phyloP scores from a whole-genome alignment of 1,140 invertebrate species.

The Kradibia gibbosae region DNA sequence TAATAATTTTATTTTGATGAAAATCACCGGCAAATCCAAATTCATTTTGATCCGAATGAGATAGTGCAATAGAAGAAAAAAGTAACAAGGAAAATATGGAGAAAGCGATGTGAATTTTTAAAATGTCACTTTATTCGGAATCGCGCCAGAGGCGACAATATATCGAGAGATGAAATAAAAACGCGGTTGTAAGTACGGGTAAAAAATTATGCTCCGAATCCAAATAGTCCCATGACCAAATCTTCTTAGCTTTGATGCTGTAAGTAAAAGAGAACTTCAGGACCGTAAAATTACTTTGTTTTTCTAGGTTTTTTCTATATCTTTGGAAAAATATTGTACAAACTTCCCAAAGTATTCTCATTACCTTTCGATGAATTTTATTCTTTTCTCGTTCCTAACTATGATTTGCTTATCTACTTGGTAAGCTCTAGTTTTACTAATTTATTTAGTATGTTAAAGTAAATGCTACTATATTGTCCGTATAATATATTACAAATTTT shows the following conservation, averaged over 20 bases:
- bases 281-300: slow-evolving; percentile 63
- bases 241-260: slow-evolving; percentile 17
- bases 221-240: slow-evolving; percentile 57
- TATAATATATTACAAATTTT: no score
- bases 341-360: slow-evolving; percentile 5
- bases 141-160: slow-evolving; percentile 9
- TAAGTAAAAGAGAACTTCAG: slow-evolving; percentile 61
- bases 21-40: neutral
- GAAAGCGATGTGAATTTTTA: slow-evolving; percentile 24
- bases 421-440: neutral
- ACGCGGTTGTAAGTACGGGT: slow-evolving; percentile 7
- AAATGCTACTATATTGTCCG: no score
- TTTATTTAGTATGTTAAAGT: neutral
- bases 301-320: slow-evolving; percentile 51
- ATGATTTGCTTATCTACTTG: neutral
- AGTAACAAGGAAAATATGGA: neutral
- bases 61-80: slow-evolving; percentile 26
- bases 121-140: neutral
- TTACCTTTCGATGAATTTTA: slow-evolving; percentile 1
- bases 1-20: no score
- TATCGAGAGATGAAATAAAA: neutral
- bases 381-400: neutral
- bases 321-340: slow-evolving; percentile 21
- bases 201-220: slow-evolving; percentile 58
- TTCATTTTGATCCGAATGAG: slow-evolving; percentile 38